Conservation (phyloP, 2,797 vertebrate species). For the Caiman crocodilus region DNA sequence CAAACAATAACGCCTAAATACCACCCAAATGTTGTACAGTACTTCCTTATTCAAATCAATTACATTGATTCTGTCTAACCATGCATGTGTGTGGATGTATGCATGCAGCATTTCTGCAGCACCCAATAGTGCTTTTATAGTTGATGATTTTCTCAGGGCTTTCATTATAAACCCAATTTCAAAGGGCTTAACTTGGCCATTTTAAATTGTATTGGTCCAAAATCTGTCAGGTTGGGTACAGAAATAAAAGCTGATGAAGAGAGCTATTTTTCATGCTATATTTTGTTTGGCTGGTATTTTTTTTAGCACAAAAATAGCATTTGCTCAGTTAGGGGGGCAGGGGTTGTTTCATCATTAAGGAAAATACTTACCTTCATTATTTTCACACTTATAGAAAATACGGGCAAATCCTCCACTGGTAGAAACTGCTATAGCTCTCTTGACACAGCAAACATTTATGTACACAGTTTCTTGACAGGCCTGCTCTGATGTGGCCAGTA, state of each 20-base stretch:
- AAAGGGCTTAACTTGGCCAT: not conserved
- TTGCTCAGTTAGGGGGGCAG: not conserved
- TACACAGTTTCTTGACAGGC: not conserved
- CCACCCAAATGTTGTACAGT: slow-evolving; percentile 1
- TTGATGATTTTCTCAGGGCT: slow-evolving; percentile 59
- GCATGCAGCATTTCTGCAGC: slow-evolving; percentile 34
- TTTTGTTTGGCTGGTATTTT: not conserved
- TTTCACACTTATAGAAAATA: not conserved
- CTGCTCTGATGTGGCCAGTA: not conserved
- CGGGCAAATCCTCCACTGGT: not conserved
- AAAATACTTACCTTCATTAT: not conserved
- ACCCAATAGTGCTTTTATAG: slow-evolving; percentile 30
- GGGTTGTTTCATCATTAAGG: not conserved
- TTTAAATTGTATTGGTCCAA: slow-evolving; percentile 16
- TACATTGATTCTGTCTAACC: slow-evolving; percentile 26
- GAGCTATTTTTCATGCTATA: not conserved
- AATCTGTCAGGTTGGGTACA: not conserved
- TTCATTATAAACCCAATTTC: slow-evolving; percentile 39
- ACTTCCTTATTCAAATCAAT: slow-evolving; percentile 35
- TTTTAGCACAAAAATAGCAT: not conserved
- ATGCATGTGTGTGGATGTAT: slow-evolving; percentile 25
- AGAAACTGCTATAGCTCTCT: rapidly evolving
- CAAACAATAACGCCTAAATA: not conserved
- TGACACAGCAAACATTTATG: rapidly evolving
- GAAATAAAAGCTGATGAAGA: not conserved